These are phyloP conservation scores for Entomobrya proxima DNA, from an alignment of 2,888 invertebrate species.

Conservation along the genomic window DNA sequence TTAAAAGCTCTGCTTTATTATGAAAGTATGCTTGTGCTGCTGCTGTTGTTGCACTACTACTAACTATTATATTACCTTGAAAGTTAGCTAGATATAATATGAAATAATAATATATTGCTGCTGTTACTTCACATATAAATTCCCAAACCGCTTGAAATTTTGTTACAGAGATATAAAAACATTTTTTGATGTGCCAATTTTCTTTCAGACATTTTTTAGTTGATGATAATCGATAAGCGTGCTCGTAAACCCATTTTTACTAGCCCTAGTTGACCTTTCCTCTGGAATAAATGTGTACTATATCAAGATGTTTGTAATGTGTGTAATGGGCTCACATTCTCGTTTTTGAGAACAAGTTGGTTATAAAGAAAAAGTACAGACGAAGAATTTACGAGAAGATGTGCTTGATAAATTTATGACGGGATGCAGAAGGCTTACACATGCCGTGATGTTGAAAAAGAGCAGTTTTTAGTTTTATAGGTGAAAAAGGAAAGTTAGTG, in stretches of 20 bases:
- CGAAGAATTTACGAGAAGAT: slow-evolving; percentile 31
- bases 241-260: slow-evolving; percentile 54
- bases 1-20: slow-evolving; percentile 24
- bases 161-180: slow-evolving; percentile 29
- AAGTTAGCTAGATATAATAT: neutral
- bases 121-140: neutral
- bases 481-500: neutral
- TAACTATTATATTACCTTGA: slow-evolving; percentile 21
- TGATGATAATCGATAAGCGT: slow-evolving; percentile 37
- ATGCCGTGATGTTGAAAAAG: neutral
- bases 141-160: neutral
- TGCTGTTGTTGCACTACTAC: too few species aligned
- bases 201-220: slow-evolving; percentile 22
- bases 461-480: neutral
- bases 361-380: slow-evolving; percentile 21
- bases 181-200: slow-evolving; percentile 49
- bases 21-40: neutral
- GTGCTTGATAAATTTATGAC: slow-evolving; percentile 39
- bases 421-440: slow-evolving; percentile 23
- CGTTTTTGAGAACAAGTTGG: neutral
- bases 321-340: neutral
- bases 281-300: neutral
- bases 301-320: slow-evolving; percentile 6
- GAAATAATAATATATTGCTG: neutral
- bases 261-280: slow-evolving; percentile 49